Evolutionary conservation across 2,888 invertebrate genomes (phyloP).

Genomic region (Himalopsyche anomala): DNA sequence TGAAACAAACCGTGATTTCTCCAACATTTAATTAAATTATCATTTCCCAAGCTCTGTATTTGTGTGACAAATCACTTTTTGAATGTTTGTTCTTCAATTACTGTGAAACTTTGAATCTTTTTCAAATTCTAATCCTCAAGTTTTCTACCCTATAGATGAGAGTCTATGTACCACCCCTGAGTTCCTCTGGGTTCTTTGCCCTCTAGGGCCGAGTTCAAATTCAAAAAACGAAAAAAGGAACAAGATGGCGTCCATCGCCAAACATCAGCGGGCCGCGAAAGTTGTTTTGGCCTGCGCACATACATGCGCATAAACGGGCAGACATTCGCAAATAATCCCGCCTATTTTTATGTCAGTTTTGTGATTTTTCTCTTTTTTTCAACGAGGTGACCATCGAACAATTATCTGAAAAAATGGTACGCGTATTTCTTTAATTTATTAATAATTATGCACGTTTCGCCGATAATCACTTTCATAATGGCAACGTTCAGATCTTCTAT

Average conservation of each 20-base stretch:
- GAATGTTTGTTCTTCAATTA: too few species aligned
- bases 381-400: conserved; percentile 1
- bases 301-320: conserved; percentile 12
- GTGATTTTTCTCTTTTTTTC: conserved; percentile 16
- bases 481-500: too few species aligned
- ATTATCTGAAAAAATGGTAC: neutral
- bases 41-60: too few species aligned
- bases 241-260: conserved; percentile 61
- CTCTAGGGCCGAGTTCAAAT: conserved; percentile 64
- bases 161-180: conserved; percentile 55
- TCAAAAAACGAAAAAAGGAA: conserved; percentile 56
- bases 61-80: too few species aligned
- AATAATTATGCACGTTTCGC: too few species aligned
- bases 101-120: too few species aligned
- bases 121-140: too few species aligned
- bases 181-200: conserved; percentile 58
- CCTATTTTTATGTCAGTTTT: conserved; percentile 46
- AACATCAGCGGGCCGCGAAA: conserved; percentile 63
- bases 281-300: conserved; percentile 61
- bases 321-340: conserved; percentile 23
- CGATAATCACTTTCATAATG: too few species aligned
- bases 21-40: too few species aligned
- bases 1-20: too few species aligned
- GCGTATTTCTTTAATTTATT: neutral
- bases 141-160: neutral